These are phyloP conservation scores for Zaprionus capensis DNA, from an alignment of 1,140 invertebrate genomes.

Conservation along the genomic window DNA sequence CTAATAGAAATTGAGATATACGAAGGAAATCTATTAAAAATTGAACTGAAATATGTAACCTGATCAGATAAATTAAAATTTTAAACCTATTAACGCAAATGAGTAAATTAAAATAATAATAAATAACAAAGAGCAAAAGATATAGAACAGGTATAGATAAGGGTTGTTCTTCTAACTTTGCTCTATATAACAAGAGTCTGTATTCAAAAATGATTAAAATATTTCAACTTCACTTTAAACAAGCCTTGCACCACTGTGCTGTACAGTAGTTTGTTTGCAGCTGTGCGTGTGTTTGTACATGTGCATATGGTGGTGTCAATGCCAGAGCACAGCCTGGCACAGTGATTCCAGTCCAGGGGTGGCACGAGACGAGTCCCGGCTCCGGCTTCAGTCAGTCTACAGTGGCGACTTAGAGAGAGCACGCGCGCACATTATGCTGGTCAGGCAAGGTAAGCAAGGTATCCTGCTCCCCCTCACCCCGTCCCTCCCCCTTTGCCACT, in stretches of 20 bases:
- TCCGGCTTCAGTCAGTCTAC: conserved; percentile 42
- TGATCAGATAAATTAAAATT: too few relatives aligned
- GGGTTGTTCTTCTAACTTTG: too few relatives aligned
- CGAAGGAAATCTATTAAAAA: too few relatives aligned
- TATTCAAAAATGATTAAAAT: background rate
- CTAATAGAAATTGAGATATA: too few relatives aligned
- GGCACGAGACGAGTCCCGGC: conserved; percentile 12
- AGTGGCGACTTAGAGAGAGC: conserved; percentile 18
- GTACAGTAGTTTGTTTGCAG: background rate
- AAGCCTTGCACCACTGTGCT: conserved; percentile 38
- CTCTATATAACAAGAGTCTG: too few relatives aligned
- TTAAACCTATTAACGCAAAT: too few relatives aligned
- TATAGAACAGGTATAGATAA: too few relatives aligned
- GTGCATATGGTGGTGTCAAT: conserved; percentile 13
- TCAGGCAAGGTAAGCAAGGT: conserved; percentile 23
- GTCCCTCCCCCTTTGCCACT: background rate
- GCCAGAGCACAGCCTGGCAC: conserved; percentile 40
- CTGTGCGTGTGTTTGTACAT: background rate
- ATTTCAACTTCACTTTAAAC: background rate
- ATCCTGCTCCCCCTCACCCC: background rate
- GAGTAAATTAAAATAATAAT: too few relatives aligned
- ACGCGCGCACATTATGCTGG: conserved; percentile 26
- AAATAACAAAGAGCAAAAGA: too few relatives aligned
- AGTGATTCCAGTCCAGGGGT: conserved; percentile 55
- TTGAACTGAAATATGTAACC: too few relatives aligned